Evolutionary conservation across 2,113 vertebrate genomes (phyloP), one percentile per base, ranked within the genome.

Genomic region (Neogale vison): DNA sequence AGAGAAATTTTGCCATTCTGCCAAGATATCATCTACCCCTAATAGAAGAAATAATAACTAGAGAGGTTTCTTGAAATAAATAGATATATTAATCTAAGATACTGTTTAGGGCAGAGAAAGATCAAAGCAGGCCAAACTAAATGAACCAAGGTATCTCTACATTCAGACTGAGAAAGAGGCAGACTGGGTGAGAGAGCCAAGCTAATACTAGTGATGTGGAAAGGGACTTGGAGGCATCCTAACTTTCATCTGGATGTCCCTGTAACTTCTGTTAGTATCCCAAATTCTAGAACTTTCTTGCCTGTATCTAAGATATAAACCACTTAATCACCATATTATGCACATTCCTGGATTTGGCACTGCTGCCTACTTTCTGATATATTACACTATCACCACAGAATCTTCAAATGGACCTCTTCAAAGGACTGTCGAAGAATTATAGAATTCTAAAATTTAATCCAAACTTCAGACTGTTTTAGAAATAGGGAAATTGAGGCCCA

Each of bases 1-100:
- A 84, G 79, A 88, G 23, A 85, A 90, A 91, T 24, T 77, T 10
- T 95, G 31, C 63, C 67, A 6, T 59, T 79, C 18, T 90, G 36
- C 45, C 50, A 91, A 71, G 31, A 61, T 69, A 47, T 31, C 50
- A 84, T 94, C 57, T 95, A 52, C 23, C 47, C 34, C 82, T 72
- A 63, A 50, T 2, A 80, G 55, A 26, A 96, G 23, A 89, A 61
- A 94, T 23, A 87, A 20, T 74, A 95, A 86, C 26, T 67, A 47
- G 29, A 93, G 39, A 88, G 6, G 29, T 77, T 93, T 90, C 50
- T 80, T 61, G 55, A 91, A 94, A 92, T 72, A 84, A 88, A 76
- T 45, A 77, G 2, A 89, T 21, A 65, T 31, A 47, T 77, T 82
- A 77, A 59, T 94, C 85, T 88, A 57, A 59, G 45, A 63, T 63